phyloP scores from a whole-genome alignment of 2,113 vertebrate species.

The western clawed frog (Xenopus tropicalis) region UCB_Xtro_10.0 CM004451.2:40815001-40815500 shows the following conservation, averaged over 20 bases:
- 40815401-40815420: slow-evolving; percentile 52
- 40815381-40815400: slow-evolving; percentile 50
- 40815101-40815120: slow-evolving; percentile 98
- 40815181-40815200: slow-evolving; percentile 9
- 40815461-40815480: slow-evolving; percentile 65
- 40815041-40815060: slow-evolving; percentile 91
- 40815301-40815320: background rate
- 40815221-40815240: slow-evolving; percentile 24
- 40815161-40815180: background rate
- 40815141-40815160: slow-evolving; percentile 92
- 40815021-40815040: slow-evolving; percentile 92
- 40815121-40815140: slow-evolving; percentile 98
- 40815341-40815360: slow-evolving; percentile 43
- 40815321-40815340: slow-evolving; percentile 16
- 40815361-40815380: slow-evolving; percentile 56
- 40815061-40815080: slow-evolving; percentile 90
- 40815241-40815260: slow-evolving; percentile 37
- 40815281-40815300: background rate
- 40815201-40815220: slow-evolving; percentile 23
- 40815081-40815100: slow-evolving; percentile 97
- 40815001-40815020: slow-evolving; percentile 86
- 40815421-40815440: slow-evolving; percentile 56
- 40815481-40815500: slow-evolving; percentile 32
- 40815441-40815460: slow-evolving; percentile 78
- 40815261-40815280: slow-evolving; percentile 1